Conservation (phyloP, 1,140 invertebrate genomes). For the Drosophila gunungcola region DNA sequence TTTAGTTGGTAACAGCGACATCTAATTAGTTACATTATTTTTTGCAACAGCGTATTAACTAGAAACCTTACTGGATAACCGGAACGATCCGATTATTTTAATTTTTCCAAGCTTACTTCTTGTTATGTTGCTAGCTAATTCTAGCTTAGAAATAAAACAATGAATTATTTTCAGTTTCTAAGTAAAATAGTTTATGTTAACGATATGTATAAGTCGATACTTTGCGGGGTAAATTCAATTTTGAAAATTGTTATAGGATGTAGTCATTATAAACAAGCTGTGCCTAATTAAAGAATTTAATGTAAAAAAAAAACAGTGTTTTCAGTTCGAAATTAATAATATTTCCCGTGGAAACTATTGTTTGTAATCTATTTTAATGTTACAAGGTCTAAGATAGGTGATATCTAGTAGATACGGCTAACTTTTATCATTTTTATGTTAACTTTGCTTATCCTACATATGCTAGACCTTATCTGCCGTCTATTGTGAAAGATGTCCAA, state of each 20-base stretch:
- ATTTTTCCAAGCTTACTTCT: neutral
- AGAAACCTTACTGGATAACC: neutral
- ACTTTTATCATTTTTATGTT: no score
- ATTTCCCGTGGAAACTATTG: neutral
- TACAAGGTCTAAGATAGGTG: conserved; percentile 1
- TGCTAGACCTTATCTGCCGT: neutral
- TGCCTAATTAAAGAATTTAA: no score
- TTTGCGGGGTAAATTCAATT: no score
- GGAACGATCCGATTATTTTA: neutral
- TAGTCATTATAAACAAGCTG: no score
- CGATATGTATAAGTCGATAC: no score
- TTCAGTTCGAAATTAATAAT: no score
- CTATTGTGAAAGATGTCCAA: neutral
- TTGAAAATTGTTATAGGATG: no score
- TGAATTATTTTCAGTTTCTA: neutral
- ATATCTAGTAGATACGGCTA: neutral
- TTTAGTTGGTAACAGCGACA: neutral
- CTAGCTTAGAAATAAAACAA: neutral
- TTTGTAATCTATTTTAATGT: neutral
- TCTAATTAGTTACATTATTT: neutral
- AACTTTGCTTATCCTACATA: neutral
- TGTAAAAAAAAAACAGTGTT: neutral
- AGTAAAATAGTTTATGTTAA: no score
- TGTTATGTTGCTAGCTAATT: neutral
- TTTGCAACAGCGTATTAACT: neutral